Evolutionary conservation across 2,888 invertebrate genomes (phyloP), one percentile per base, ranked within the genome.

Genomic region (Nomada hirtipes): DNA sequence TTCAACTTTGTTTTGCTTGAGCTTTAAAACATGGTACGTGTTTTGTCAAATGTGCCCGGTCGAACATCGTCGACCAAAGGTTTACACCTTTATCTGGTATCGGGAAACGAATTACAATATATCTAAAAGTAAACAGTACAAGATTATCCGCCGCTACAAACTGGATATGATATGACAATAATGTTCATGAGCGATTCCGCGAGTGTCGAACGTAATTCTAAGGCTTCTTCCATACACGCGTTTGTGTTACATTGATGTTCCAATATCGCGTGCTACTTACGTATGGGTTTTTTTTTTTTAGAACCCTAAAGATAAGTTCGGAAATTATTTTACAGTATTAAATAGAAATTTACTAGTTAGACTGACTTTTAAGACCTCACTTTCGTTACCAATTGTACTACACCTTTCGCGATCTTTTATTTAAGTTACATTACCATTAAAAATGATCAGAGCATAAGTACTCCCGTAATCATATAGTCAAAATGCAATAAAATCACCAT

Each of bases 121-220:
- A 29, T 79, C 26, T 15, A 70, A 64, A 65, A n/a, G 29, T 50
- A 42, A 59, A 63, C 15, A 10, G 13, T 60, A 47, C 55, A 57
- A 68, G 15, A 68, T 74, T 68, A 50, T 52, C 20, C 50, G 59
- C 29, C 59, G 15, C 47, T 81, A 69, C 55, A 69, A 81, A 64
- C 36, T 53, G 69, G 50, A 65, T 50, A 65, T 44, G 60, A 67
- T 29, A 61, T 53, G 53, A 60, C 23, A 63, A 42, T 55, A 26
- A 69, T 23, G 52, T 47, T 47, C 18, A 64, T 65, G 55, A 60
- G 65, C 65, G 69, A 80, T 71, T 11, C 29, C n/a, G 55, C 53
- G 44, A 61, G 23, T 36, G 42, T 79, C 29, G 18, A 64, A 79
- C 71, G 26, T 47, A 57, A 72, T 44, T 61, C 67, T 64, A 72